phyloP scores from a whole-genome alignment of 2,888 invertebrate genomes.

The Eupithecia centaureata region DNA sequence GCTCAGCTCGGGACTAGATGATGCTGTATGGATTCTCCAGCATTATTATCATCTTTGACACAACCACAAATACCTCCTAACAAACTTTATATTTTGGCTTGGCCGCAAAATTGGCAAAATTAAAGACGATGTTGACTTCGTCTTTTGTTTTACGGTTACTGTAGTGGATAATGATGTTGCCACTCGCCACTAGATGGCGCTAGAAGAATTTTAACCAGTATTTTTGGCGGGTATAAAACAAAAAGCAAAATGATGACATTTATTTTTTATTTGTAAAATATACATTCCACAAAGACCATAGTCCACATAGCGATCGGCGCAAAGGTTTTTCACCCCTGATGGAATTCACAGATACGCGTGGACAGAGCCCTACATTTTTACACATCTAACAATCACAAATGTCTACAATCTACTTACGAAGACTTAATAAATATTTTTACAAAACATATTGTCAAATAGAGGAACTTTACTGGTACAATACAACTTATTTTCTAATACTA shows the following conservation, averaged over 20 bases:
- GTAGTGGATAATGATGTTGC: background rate
- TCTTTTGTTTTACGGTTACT: too few relatives aligned
- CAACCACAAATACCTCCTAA: too few relatives aligned
- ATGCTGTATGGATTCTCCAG: too few relatives aligned
- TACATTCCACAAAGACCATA: slow-evolving; percentile 31
- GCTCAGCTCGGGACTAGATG: too few relatives aligned
- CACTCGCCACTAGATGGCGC: slow-evolving; percentile 18
- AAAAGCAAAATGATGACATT: slow-evolving; percentile 8
- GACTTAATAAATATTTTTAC: slow-evolving; percentile 39
- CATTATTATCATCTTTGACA: too few relatives aligned
- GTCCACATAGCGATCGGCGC: slow-evolving; percentile 2
- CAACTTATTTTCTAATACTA: slow-evolving; percentile 5
- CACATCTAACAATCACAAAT: slow-evolving; percentile 51
- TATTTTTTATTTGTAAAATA: slow-evolving; percentile 35
- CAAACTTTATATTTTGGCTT: too few relatives aligned
- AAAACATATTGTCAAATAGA: slow-evolving; percentile 74
- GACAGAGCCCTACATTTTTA: background rate
- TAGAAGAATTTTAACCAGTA: background rate
- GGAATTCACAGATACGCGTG: background rate
- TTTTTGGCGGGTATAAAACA: background rate
- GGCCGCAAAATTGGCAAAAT: too few relatives aligned
- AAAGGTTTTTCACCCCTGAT: background rate
- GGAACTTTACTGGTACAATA: slow-evolving; percentile 62
- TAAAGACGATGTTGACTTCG: too few relatives aligned
- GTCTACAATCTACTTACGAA: slow-evolving; percentile 44